Conservation (phyloP, 2,797 vertebrate genomes). For the Melopsittacus undulatus region DNA sequence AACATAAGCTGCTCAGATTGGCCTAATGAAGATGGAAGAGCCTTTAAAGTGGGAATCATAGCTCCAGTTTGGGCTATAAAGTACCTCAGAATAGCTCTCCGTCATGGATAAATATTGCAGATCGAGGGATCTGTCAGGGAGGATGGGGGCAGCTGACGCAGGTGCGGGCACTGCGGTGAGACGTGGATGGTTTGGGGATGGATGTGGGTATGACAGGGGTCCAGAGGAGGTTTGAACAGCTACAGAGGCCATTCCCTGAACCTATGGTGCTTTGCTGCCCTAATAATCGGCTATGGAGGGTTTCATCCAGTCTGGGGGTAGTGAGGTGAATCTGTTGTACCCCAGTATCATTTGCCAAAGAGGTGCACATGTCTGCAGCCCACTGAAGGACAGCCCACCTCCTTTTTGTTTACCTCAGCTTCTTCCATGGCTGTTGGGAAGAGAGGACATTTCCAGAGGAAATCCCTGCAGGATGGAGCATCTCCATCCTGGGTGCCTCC, state of each 20-base stretch:
- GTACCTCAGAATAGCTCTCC: background rate
- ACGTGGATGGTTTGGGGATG: background rate
- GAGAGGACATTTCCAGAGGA: background rate
- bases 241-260: background rate
- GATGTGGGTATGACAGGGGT: background rate
- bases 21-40: background rate
- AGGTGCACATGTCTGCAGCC: fast-evolving
- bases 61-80: background rate
- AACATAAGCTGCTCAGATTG: background rate
- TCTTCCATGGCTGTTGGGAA: background rate
- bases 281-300: fast-evolving
- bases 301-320: background rate
- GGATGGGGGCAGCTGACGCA: background rate
- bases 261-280: background rate
- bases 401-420: background rate
- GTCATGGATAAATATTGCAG: background rate
- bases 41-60: conserved; percentile 19
- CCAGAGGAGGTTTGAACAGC: background rate
- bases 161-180: background rate
- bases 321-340: background rate
- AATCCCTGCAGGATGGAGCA: background rate
- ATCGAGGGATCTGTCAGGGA: background rate
- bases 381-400: background rate
- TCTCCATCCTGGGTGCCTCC: background rate
- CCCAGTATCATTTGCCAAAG: background rate